phyloP scores from a whole-genome alignment of 2,888 invertebrate species.

The Zootermopsis nevadensis region DNA sequence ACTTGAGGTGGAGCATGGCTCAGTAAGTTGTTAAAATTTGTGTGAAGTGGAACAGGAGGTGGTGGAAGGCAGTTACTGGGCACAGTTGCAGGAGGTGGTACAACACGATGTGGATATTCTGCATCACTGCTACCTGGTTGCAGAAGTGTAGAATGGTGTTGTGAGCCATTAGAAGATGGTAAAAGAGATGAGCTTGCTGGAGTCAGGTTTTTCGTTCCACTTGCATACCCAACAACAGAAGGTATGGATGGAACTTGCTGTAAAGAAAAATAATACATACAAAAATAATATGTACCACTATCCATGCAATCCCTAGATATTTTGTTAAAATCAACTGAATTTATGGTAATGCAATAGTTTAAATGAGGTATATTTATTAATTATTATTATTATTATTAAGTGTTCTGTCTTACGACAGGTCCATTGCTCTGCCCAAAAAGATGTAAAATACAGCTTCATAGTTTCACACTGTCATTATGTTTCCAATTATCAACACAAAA shows the following conservation, averaged over 20 bases:
- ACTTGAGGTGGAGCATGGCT: conserved; percentile 44
- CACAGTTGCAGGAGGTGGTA: neutral
- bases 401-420: too few relatives aligned
- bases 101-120: conserved; percentile 9
- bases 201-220: neutral
- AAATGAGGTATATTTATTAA: too few relatives aligned
- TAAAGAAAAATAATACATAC: neutral
- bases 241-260: conserved; percentile 34
- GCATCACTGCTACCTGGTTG: conserved; percentile 3
- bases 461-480: too few relatives aligned
- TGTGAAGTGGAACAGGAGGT: conserved; percentile 36
- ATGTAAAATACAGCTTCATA: too few relatives aligned
- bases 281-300: too few relatives aligned
- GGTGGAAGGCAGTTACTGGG: conserved; percentile 33
- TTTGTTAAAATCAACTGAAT: too few relatives aligned
- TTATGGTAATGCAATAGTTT: too few relatives aligned
- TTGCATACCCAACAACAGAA: conserved; percentile 22
- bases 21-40: conserved; percentile 36
- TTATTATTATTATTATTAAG: too few relatives aligned
- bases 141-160: conserved; percentile 22
- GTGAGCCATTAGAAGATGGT: conserved; percentile 18
- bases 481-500: too few relatives aligned
- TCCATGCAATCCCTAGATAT: too few relatives aligned
- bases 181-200: conserved; percentile 15
- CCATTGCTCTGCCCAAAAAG: too few relatives aligned